Base-by-base conservation (phyloP, 2,113 vertebrate species). In the Thymallus thymallus region DNA sequence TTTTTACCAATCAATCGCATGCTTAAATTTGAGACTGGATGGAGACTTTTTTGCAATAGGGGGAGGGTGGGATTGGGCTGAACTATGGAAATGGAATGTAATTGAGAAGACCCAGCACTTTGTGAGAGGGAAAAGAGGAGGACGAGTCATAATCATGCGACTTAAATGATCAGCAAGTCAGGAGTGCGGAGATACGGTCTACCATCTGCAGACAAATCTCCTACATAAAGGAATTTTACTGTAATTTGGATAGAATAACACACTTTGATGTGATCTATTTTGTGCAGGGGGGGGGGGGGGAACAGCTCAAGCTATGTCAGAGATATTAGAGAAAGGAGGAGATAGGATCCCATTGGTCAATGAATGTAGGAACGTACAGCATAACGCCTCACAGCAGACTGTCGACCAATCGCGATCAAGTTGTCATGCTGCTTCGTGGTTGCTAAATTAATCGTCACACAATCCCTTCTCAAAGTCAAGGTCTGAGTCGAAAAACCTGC, bases 81-180 rank as follows among this genome's bases (percentile, higher is more conserved):
- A 61, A 76, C 51, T 72, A 76, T 81, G 65, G 32, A 85, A 84
- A 81, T 80, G 7, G 46, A 30, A 29, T 86, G 22, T 82, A 88
- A 88, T 86, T 87, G 84, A 84, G 78, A 68, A 87, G 79, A 74
- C 76, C 79, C 65, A 68, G 63, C 78, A 70, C 23, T 5, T 20
- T 83, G 74, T 68, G 65, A 76, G 75, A 77, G 71, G 41, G 80
- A 13, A 78, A 75, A 81, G 62, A 77, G 73, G 58, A 71, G 64
- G 70, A 84, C 80, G 73, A 81, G 81, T 80, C 80, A 87, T 81
- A 63, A 77, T 78, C 58, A 71, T 22, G 55, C 16, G 64, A 61
- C 12, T 10, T 45, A 68, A 85, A 77, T 76, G 79, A 88, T 76
- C 76, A 63, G 0, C 23, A 30, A 76, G 45, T 81, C 68, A 76